Percentiles rank a stretch among this genome's conserved stretches.
These are phyloP conservation scores for Carcharodon carcharias DNA, from an alignment of 2,797 vertebrate genomes.

Conservation along the genomic window DNA sequence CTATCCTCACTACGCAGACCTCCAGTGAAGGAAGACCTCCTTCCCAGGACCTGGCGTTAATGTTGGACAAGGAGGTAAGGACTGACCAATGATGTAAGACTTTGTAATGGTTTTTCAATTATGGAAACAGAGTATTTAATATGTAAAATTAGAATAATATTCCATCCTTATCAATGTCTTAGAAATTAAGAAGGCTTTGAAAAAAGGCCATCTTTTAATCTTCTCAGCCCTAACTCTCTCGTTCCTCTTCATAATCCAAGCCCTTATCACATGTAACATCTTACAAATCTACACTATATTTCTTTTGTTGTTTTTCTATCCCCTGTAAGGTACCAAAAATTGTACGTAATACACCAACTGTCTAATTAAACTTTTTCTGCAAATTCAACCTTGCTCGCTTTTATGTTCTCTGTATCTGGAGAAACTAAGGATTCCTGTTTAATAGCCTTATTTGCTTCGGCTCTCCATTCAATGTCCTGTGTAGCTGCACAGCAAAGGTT, in stretches of 20 bases:
- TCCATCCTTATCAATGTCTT: not conserved
- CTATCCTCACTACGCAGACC: constrained; percentile 48
- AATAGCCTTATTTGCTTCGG: no score
- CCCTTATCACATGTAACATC: not conserved
- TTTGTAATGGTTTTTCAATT: not conserved
- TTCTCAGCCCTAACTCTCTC: not conserved
- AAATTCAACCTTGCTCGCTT: not conserved
- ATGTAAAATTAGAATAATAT: not conserved
- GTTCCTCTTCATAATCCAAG: not conserved
- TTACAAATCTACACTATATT: not conserved
- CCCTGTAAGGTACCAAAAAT: not conserved
- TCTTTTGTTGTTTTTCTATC: not conserved
- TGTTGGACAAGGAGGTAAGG: constrained; percentile 86
- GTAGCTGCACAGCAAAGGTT: not conserved
- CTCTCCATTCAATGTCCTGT: not conserved
- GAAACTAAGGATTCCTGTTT: not conserved
- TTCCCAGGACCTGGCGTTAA: constrained; percentile 62
- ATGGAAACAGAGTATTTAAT: not conserved
- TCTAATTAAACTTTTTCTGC: not conserved
- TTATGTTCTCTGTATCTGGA: not conserved
- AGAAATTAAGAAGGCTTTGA: not conserved
- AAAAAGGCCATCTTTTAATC: not conserved
- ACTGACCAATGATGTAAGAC: not conserved
- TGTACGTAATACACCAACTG: not conserved
- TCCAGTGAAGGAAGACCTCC: constrained; percentile 57